These are phyloP conservation scores for Phoeniculus purpureus DNA, from an alignment of 2,797 vertebrate species.

Conservation along the genomic window DNA sequence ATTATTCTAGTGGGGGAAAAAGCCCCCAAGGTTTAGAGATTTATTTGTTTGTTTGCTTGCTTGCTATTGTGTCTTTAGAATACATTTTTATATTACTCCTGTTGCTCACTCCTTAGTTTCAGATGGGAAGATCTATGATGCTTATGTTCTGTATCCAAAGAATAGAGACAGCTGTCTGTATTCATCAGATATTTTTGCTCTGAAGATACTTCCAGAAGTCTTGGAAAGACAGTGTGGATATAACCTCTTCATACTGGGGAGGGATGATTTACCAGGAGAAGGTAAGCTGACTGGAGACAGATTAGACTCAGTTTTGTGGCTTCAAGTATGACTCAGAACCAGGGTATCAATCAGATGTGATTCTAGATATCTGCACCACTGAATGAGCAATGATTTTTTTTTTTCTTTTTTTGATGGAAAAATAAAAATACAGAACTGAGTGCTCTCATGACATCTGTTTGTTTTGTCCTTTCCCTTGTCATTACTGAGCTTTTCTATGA, in stretches of 20 bases:
- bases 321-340: neutral
- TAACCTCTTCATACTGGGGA: conserved; percentile 88
- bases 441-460: neutral
- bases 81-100: neutral
- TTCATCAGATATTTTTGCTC: conserved; percentile 84
- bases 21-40: neutral
- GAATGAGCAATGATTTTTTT: neutral
- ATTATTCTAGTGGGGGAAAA: neutral
- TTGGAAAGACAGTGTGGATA: conserved; percentile 89
- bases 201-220: conserved; percentile 86
- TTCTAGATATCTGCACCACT: neutral
- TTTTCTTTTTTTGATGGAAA: neutral
- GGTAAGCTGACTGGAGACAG: conserved; percentile 73
- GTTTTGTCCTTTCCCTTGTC: neutral
- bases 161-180: conserved; percentile 67
- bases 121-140: conserved; percentile 90
- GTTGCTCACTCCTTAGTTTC: conserved; percentile 72
- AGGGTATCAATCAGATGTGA: neutral
- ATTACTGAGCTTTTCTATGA: neutral
- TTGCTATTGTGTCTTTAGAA: neutral
- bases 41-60: neutral
- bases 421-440: neutral
- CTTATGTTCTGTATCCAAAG: conserved; percentile 88
- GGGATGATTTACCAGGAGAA: conserved; percentile 87
- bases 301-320: neutral